Base-by-base conservation (phyloP, 92 coral and sea anemone genomes). In the Parazoanthus swiftii region DNA sequence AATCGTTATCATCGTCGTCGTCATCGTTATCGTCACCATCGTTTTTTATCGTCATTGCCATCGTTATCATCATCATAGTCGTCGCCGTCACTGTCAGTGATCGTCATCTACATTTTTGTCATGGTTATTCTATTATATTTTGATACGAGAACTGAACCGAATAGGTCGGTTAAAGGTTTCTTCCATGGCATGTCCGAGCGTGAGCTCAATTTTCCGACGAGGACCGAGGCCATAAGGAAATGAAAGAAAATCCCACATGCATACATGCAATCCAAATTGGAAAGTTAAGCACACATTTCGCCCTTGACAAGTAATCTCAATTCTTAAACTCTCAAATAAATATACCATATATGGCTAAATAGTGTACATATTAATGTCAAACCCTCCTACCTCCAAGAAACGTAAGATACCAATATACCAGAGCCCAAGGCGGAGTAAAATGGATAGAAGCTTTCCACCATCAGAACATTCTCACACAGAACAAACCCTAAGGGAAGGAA, bases 381-480 rank as follows among this genome's bases (percentile, higher is more conserved):
- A 20, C 63, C 39, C 14, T 3, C 65, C 54, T 89, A 94, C 98
- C 98, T 94, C 85, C 82, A 88, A 25, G 76, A 84, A 74, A 93
- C 84, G 77, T 93, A 94, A 42, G 90, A 43, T 14, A 91, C 83
- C 35, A 91, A 39, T 54, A 88, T 71, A 81, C 90, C 88, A 25
- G 98, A 79, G 16, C 88, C 79, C 80, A 93, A 7, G 23, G 89
- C 72, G 59, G 81, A 90, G 88, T 88, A 88, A 14, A 81, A 89
- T 9, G 98, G 91, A 85, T 94, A 93, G 0, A 93, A 36, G 13
- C 74, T 90, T 63, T 93, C 91, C 21, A 77, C 81, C 63, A 89
- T 56, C 42, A 94, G 83, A 67, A 93, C 65, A 74, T 74, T 79
- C 85, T 94, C 98, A 79, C 94, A 94, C 42, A 94, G 39, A 46